Base-by-base conservation (phyloP, 2,797 vertebrate genomes). In the Danio jaintianensis region DNA sequence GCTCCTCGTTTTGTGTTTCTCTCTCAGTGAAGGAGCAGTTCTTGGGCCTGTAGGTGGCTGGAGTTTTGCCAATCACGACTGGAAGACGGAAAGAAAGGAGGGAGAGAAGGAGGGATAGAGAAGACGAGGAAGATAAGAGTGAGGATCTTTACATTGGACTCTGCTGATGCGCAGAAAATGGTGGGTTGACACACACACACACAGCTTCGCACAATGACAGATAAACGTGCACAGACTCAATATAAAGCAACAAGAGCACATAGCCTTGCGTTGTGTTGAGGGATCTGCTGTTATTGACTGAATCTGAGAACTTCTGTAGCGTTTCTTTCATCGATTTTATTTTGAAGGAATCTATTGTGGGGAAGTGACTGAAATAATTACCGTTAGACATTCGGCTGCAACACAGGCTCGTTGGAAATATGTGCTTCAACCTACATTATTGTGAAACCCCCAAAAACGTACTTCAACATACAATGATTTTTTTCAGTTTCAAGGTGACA, bases 11-110 rank as follows among this genome's bases (percentile, higher is more conserved):
- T 20, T 74, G 40, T 61, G 29, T 38, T 50, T 43, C 11, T 62
- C 45, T 75, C 15, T 63, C 36, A 22, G 48, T 76, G 56, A 75
- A 75, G 50, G 56, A 47, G 22, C 7, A 5, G 22, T 62, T 58
- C 13, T 72, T 58, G 13, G 53, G 40, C 22, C 40, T 45, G 72
- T 76, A 66, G 61, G 74, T 76, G 48, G 61, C 45, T 76, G 74
- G 62, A 76, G n/a, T 48, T 43, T 18, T 64, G 74, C 74, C 74
- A 76, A 56, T 79, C 67, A 70, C 77, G 72, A 67, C 71, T 81
- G 29, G 29, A 71, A 40, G 9, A 7, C 50, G 62, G 48, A 45
- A 40, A 53, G 48, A 58, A 68, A 29, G 29, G 29, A 29, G 29
- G 48, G 58, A 64, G 53, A 48, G 62, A 74, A 59, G 16, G 52